These are phyloP conservation scores for Lithosia quadra DNA, from an alignment of 2,888 invertebrate species.

Conservation along the genomic window DNA sequence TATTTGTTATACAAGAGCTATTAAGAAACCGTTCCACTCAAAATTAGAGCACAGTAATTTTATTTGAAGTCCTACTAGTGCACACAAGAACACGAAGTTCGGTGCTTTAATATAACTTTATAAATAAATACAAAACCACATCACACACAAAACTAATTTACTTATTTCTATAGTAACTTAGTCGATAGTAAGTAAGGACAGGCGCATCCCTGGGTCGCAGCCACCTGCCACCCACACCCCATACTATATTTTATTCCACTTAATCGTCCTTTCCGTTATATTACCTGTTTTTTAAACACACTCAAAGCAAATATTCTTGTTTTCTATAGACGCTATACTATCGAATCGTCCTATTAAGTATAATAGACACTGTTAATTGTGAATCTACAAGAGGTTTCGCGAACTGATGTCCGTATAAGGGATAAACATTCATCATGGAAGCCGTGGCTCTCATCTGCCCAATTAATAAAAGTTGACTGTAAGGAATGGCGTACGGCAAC, in stretches of 20 bases:
- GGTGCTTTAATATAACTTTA: no score
- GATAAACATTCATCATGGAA: conserved; percentile 83
- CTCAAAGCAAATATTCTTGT: conserved; percentile 85
- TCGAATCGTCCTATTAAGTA: conserved; percentile 82
- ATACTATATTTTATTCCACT: conserved; percentile 86
- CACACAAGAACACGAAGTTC: no score
- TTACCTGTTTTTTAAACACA: conserved; percentile 83
- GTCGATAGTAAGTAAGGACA: conserved; percentile 37
- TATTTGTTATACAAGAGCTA: no score
- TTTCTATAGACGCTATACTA: conserved; percentile 76
- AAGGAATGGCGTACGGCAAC: conserved; percentile 79
- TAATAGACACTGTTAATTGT: conserved; percentile 87
- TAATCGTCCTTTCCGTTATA: conserved; percentile 87
- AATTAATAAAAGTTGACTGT: conserved; percentile 86
- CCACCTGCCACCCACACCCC: conserved; percentile 86
- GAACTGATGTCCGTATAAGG: conserved; percentile 82
- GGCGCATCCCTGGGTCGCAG: conserved; percentile 68
- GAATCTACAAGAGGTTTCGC: conserved; percentile 87
- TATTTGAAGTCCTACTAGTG: no score
- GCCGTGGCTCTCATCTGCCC: conserved; percentile 85
- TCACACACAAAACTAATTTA: not conserved
- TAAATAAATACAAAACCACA: not conserved
- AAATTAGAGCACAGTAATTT: no score
- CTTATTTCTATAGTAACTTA: conserved; percentile 2
- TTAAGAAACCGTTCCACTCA: no score